Evolutionary conservation across 2,888 invertebrate genomes (phyloP), one percentile per base, ranked within the genome.

Genomic region (Tenthredo notha): DNA sequence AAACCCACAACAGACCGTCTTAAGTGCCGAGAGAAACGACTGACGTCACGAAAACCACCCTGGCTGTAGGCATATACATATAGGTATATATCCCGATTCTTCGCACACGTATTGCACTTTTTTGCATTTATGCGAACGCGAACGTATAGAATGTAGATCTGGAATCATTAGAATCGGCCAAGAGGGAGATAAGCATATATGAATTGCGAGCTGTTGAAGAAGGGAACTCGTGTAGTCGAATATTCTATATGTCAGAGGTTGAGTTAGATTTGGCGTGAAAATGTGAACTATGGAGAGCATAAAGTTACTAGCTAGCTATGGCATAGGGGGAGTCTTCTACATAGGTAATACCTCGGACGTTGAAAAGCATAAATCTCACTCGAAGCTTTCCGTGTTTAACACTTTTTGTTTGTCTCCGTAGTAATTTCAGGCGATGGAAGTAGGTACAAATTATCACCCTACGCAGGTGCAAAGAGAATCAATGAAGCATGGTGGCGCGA

Each of bases 371-470:
- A 80, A 80, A 80, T 80, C 80, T 61, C 21, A 37, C 40, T 61
- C 61, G 37, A 40, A 80, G 80, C 67, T 61, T 61, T 80, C 80
- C 80, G 61, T 80, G 80, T 80, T 80, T 80, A 80, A 80, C 80
- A 80, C 80, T 80, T 80, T 80, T 80, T 61, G 58, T 80, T 80
- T 80, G 80, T 80, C 61, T 40, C 50, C 21, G 54, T 18, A 37
- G 58, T 58, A 58, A 80, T 40, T 80, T 61, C 18, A 50, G 37
- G 9, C 80, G 61, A 54, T 77, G 54, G 77, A 33, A 54, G 77
- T 77, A 61, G 80, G 80, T 80, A 80, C 80, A 80, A 80, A 80
- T 80, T 80, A 80, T 80, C 80, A 80, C 80, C 80, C 61, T 37
- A 37, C 58, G 58, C 80, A 80, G 80, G 80, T 80, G 80, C 61